A percentile compares a stretch with the other conserved stretches of the same genome.
phyloP scores from a whole-genome alignment of 2,797 vertebrate species.

The Falco peregrinus region DNA sequence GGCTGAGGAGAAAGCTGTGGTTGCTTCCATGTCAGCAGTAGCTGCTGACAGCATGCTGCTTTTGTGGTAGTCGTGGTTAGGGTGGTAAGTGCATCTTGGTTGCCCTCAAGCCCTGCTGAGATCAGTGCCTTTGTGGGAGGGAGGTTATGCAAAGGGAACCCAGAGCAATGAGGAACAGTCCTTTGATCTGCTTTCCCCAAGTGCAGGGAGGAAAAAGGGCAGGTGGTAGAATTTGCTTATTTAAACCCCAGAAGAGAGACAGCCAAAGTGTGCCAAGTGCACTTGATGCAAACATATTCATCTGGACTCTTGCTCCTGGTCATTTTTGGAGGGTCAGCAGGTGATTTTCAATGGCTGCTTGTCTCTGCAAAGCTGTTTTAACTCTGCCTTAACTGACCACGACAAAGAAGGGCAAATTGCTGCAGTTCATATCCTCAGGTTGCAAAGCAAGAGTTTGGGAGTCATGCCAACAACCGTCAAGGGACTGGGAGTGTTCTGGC shows the following conservation, averaged over 20 bases:
- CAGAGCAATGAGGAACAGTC: background rate
- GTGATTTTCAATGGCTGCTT: background rate
- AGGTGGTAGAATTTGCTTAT: background rate
- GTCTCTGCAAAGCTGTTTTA: background rate
- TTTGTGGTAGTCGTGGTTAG: background rate
- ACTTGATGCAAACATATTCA: background rate
- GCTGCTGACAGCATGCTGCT: background rate
- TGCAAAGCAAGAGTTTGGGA: background rate
- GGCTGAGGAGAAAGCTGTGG: background rate
- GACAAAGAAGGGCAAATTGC: background rate
- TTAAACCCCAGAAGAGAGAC: background rate
- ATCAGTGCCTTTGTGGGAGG: background rate
- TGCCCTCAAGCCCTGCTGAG: background rate
- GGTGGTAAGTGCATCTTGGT: background rate
- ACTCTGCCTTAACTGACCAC: background rate
- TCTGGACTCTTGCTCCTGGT: background rate
- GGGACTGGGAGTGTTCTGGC: background rate
- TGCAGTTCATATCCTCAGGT: background rate
- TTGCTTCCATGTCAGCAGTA: background rate
- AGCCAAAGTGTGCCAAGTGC: background rate
- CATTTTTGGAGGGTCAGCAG: background rate
- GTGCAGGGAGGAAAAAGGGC: background rate
- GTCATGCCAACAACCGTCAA: background rate
- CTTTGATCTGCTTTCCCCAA: background rate
- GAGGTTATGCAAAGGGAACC: background rate